phyloP scores from a whole-genome alignment of 2,113 vertebrate genomes.

The Atlantisia rogersi region DNA sequence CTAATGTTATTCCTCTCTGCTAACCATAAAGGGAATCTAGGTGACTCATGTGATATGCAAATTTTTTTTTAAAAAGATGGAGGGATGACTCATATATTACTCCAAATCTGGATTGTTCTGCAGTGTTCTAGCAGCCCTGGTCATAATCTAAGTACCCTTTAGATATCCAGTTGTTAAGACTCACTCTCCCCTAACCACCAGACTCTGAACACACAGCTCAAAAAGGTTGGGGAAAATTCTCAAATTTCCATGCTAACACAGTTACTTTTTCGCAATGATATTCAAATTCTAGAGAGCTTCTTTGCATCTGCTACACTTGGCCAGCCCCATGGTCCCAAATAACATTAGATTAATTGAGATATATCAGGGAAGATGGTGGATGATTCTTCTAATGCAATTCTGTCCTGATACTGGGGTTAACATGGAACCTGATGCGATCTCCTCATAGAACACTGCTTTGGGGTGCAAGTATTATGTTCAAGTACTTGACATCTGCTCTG shows the following conservation, averaged over 20 bases:
- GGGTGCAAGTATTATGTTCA: accelerated
- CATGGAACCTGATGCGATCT: neutral
- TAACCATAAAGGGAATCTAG: neutral
- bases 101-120: neutral
- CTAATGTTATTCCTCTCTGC: neutral
- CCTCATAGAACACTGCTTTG: neutral
- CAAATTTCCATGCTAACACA: neutral
- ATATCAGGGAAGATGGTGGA: neutral
- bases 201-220: neutral
- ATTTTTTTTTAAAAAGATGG: neutral
- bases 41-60: neutral
- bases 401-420: neutral
- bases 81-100: neutral
- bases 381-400: neutral
- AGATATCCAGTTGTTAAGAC: neutral
- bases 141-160: neutral
- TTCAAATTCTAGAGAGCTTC: neutral
- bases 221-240: neutral
- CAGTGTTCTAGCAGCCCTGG: neutral
- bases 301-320: neutral
- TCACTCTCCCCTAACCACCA: neutral
- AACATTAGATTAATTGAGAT: neutral
- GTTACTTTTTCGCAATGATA: neutral
- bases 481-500: neutral
- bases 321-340: neutral